These are phyloP conservation scores for Amblyornis subalaris DNA, from an alignment of 2,113 vertebrate species.

Conservation along the genomic window DNA sequence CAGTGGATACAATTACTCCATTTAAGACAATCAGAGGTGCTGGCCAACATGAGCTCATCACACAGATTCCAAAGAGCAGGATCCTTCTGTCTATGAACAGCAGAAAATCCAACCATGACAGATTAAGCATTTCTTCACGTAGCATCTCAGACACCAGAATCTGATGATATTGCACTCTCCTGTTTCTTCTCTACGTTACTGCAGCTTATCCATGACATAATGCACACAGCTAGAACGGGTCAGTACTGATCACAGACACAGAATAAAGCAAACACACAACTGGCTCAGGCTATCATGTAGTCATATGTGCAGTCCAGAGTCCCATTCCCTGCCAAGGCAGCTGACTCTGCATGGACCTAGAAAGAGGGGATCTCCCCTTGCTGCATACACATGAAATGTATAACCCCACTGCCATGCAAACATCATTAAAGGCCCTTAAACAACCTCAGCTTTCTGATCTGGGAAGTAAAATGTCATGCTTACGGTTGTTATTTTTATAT, in stretches of 20 bases:
- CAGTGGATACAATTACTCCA: background rate
- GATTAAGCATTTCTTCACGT: background rate
- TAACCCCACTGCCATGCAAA: background rate
- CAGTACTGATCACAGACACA: background rate
- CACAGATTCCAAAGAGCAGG: background rate
- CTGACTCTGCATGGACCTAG: background rate
- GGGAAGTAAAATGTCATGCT: background rate
- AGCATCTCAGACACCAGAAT: background rate
- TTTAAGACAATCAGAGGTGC: background rate
- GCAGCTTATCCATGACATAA: background rate
- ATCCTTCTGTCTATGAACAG: background rate
- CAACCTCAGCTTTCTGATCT: background rate
- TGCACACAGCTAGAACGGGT: background rate
- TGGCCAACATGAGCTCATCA: conserved; percentile 30
- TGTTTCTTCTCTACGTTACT: background rate
- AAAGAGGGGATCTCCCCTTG: background rate
- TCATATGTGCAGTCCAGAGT: background rate
- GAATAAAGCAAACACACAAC: background rate
- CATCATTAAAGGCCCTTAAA: background rate
- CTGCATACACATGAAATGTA: background rate
- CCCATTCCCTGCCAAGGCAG: background rate
- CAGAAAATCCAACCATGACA: background rate
- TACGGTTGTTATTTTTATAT: background rate
- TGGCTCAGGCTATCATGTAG: background rate
- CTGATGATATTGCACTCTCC: background rate